Evolutionary conservation across 2,888 invertebrate species (phyloP).

Genomic region (Cephus pygmeus): DNA sequence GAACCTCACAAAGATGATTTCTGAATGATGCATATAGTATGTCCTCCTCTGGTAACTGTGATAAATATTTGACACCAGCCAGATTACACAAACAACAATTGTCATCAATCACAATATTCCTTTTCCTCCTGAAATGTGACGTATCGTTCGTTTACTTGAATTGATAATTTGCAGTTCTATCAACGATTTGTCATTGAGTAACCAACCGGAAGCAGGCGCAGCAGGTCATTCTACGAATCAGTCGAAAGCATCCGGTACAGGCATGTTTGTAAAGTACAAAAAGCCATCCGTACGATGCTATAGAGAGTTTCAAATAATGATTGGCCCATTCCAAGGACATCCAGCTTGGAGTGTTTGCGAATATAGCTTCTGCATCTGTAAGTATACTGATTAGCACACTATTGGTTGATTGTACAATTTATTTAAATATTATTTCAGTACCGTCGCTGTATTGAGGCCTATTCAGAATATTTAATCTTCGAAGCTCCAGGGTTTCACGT

Average conservation of each 20-base stretch:
- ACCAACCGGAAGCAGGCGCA: conserved; percentile 76
- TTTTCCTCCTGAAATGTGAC: conserved; percentile 58
- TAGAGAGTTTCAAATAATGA: conserved; percentile 83
- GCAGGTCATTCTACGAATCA: conserved; percentile 77
- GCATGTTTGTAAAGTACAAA: conserved; percentile 83
- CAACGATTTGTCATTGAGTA: conserved; percentile 66
- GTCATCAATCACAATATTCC: conserved; percentile 81
- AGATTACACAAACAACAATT: conserved; percentile 91
- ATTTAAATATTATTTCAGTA: conserved; percentile 42
- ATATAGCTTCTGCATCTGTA: conserved; percentile 70
- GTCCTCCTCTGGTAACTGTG: conserved; percentile 80
- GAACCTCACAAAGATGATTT: conserved; percentile 85
- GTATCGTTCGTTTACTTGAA: not conserved
- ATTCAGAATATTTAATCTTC: conserved; percentile 74
- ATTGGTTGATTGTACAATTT: not conserved
- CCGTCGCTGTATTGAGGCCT: conserved; percentile 77
- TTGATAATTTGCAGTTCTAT: no score
- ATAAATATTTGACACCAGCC: conserved; percentile 84
- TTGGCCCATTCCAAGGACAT: conserved; percentile 82
- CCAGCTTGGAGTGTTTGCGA: conserved; percentile 79
- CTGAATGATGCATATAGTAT: conserved; percentile 88
- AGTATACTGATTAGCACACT: conserved; percentile 27
- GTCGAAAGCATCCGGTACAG: conserved; percentile 79
- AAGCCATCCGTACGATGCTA: conserved; percentile 91
- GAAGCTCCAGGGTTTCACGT: conserved; percentile 77